A percentile compares a stretch with the other conserved stretches of the same genome.
Conservation (phyloP, 2,113 vertebrate genomes). For the Spermophilus dauricus region DNA sequence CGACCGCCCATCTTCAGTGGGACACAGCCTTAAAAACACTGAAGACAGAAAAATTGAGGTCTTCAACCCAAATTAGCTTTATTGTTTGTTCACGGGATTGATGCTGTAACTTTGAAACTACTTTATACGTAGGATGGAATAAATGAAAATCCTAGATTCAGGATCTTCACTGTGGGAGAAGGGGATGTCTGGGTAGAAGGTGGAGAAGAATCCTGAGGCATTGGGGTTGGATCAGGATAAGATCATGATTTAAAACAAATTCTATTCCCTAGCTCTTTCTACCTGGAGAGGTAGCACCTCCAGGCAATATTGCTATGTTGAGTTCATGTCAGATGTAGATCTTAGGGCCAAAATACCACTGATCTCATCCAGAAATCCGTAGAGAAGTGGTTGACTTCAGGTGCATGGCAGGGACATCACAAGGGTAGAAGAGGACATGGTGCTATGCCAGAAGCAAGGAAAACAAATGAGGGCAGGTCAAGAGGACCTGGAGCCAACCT, state of each 20-base stretch:
- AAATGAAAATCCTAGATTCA: neutral
- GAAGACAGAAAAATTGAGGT: neutral
- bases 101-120: neutral
- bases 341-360: neutral
- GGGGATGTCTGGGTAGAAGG: neutral
- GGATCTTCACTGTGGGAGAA: neutral
- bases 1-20: neutral
- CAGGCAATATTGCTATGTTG: fast-evolving
- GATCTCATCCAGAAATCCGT: neutral
- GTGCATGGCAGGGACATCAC: neutral
- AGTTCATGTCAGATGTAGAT: neutral
- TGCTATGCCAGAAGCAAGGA: neutral
- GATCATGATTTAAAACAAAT: constrained; percentile 30
- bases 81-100: neutral
- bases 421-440: neutral
- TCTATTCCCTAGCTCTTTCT: neutral
- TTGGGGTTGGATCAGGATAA: neutral
- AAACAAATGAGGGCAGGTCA: neutral
- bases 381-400: neutral
- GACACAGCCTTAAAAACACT: too few relatives aligned
- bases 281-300: neutral
- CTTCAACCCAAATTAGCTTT: neutral
- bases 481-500: neutral
- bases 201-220: neutral
- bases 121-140: neutral